Conservation (phyloP, 2,113 vertebrate genomes). For the Tapirus terrestris region DNA sequence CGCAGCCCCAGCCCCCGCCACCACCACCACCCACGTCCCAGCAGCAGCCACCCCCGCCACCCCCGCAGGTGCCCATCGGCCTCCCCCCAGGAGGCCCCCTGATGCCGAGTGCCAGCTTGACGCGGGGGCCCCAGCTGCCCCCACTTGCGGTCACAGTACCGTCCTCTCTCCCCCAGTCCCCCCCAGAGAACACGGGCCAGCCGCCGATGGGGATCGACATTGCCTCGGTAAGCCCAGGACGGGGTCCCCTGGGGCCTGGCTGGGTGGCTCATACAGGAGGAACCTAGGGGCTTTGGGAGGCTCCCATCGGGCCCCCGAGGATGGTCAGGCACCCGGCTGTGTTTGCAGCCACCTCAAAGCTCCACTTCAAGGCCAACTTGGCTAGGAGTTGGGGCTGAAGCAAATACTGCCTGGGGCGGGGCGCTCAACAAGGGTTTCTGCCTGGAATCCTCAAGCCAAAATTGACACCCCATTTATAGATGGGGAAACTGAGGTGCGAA, state of each 20-base stretch:
- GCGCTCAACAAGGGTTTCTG: fast-evolving
- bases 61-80: constrained; percentile 89
- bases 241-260: fast-evolving
- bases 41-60: constrained; percentile 78
- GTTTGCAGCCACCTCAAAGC: background rate
- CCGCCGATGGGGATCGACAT: constrained; percentile 93
- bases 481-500: background rate
- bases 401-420: background rate
- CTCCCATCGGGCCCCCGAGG: too few relatives aligned
- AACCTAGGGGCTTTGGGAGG: background rate
- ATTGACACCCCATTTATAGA: background rate
- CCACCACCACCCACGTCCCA: constrained; percentile 82
- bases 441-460: background rate
- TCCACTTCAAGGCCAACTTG: background rate
- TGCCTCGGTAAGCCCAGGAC: constrained; percentile 90
- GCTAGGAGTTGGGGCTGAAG: background rate
- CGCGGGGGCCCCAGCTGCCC: constrained; percentile 92
- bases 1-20: constrained; percentile 90
- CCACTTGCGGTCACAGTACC: constrained; percentile 89
- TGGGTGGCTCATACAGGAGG: background rate
- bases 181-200: constrained; percentile 91
- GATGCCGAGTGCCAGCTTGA: constrained; percentile 87
- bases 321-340: background rate
- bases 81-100: constrained; percentile 89
- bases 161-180: constrained; percentile 90